phyloP scores from a whole-genome alignment of 2,797 vertebrate species.

The Podarcis lilfordi region DNA sequence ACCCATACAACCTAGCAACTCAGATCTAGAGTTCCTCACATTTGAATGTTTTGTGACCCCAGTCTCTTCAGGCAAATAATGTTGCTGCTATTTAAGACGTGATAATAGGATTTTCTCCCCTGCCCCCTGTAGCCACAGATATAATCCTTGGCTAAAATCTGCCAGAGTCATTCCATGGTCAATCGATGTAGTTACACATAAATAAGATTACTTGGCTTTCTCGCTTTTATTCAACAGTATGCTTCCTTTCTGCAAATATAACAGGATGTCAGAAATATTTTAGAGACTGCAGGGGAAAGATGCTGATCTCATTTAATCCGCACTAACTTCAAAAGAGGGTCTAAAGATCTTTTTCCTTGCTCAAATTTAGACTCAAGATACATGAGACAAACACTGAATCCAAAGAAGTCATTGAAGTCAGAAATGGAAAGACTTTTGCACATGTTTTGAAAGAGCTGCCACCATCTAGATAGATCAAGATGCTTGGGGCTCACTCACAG shows the following conservation, averaged over 20 bases:
- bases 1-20: neutral
- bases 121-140: neutral
- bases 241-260: neutral
- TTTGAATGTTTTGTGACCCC: neutral
- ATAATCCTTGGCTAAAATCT: neutral
- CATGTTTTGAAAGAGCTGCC: neutral
- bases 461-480: no score
- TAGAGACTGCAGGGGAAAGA: neutral
- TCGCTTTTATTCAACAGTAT: neutral
- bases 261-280: neutral
- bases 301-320: neutral
- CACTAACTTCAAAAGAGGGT: neutral
- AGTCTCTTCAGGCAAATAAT: neutral
- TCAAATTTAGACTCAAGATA: neutral
- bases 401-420: neutral
- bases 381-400: neutral
- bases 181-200: neutral
- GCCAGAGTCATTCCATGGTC: neutral
- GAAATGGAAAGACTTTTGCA: neutral
- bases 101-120: neutral
- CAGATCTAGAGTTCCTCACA: neutral
- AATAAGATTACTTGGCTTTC: neutral
- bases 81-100: neutral
- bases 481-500: neutral
- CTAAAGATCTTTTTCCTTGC: neutral